Percentiles rank a stretch among this genome's conserved stretches.
Conservation (phyloP, 1,140 invertebrate species). For the Hyles euphorbiae region DNA sequence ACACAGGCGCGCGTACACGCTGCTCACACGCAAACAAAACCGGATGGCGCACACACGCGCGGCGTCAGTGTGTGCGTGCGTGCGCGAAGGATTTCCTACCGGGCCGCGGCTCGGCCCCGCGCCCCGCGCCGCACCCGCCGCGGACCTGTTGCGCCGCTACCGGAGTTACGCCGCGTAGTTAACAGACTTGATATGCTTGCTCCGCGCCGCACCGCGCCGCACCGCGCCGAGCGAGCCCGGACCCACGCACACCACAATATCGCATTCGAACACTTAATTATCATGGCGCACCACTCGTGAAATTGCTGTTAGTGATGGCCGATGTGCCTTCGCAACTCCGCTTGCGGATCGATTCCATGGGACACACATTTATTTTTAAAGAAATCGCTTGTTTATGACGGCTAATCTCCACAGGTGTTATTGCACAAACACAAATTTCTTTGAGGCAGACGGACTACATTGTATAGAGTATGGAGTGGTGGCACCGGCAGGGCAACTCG, state of each 20-base stretch:
- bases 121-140: slow-evolving; percentile 37
- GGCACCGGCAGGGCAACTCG: too few relatives aligned
- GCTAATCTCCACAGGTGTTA: too few relatives aligned
- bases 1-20: slow-evolving; percentile 37
- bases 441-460: too few relatives aligned
- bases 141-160: slow-evolving; percentile 70
- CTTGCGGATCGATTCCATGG: too few relatives aligned
- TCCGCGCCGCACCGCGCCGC: slow-evolving; percentile 21
- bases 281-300: slow-evolving; percentile 58
- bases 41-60: slow-evolving; percentile 59
- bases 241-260: slow-evolving; percentile 42
- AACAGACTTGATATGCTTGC: slow-evolving; percentile 72
- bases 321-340: too few relatives aligned
- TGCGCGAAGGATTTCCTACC: slow-evolving; percentile 69
- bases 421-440: too few relatives aligned
- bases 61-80: slow-evolving; percentile 46
- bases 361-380: too few relatives aligned
- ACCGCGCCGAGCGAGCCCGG: slow-evolving; percentile 7
- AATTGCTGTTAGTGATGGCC: slow-evolving; percentile 40
- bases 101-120: slow-evolving; percentile 34
- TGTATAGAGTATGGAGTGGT: too few relatives aligned
- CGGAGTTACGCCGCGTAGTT: slow-evolving; percentile 75
- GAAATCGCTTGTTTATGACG: too few relatives aligned
- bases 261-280: slow-evolving; percentile 62
- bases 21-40: slow-evolving; percentile 56